Conservation (phyloP, 2,797 vertebrate species). For the Onychomys leucogaster region DNA sequence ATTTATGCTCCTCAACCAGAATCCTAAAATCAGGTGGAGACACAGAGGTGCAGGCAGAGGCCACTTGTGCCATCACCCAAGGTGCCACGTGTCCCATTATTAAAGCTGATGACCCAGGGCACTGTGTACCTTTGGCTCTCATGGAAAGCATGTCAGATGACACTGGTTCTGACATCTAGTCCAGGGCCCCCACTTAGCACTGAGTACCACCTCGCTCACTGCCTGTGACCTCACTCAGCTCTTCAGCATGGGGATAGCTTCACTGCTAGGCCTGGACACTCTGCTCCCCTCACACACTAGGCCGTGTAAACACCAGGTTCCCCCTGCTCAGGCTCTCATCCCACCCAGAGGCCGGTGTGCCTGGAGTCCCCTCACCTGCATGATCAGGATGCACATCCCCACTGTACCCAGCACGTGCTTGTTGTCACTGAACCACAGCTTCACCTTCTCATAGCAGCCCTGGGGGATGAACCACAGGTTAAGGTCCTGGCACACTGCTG, state of each 20-base stretch:
- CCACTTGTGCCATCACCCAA: neutral
- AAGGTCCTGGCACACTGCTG: accelerated
- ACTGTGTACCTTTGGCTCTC: neutral
- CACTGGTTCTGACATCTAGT: accelerated
- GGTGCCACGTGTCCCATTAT: neutral
- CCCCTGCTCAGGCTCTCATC: neutral
- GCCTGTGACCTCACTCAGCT: neutral
- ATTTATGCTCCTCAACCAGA: neutral
- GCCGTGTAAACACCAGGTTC: neutral
- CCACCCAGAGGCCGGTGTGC: neutral
- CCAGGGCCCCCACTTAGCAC: neutral
- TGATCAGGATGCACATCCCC: slow-evolving; percentile 96
- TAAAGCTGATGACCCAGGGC: neutral
- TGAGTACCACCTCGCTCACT: neutral
- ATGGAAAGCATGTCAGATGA: accelerated
- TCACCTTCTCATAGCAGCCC: slow-evolving; percentile 98
- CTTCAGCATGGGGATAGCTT: accelerated
- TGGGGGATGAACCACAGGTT: slow-evolving; percentile 79
- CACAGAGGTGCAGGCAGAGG: neutral
- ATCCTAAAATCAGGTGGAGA: neutral
- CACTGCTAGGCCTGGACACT: neutral
- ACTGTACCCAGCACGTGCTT: slow-evolving; percentile 96
- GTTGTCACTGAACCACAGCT: slow-evolving; percentile 96
- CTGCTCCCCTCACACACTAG: neutral
- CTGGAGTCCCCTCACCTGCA: slow-evolving; percentile 91